Evolutionary conservation across 2,888 invertebrate species (phyloP).

Genomic region (Lasius fuliginosus): DNA sequence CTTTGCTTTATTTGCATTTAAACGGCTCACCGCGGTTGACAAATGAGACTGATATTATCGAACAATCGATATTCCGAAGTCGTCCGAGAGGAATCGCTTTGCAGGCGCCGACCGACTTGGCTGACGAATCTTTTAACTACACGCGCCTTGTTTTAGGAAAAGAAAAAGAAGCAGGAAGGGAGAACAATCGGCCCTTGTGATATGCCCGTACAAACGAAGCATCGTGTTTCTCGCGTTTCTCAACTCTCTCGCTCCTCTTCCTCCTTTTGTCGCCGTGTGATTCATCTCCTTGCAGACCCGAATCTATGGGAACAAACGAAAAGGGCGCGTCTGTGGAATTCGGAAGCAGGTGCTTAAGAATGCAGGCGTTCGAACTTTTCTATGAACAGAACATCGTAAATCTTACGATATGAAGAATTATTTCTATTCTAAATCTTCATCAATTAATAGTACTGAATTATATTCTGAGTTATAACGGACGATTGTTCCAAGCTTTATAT

Average conservation of each 20-base stretch:
- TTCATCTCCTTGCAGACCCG: conserved; percentile 60
- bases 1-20: conserved; percentile 82
- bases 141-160: conserved; percentile 70
- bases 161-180: conserved; percentile 58
- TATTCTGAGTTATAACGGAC: background rate
- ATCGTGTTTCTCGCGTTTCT: conserved; percentile 73
- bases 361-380: background rate
- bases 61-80: conserved; percentile 81
- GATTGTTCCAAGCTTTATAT: background rate
- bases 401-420: background rate
- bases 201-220: conserved; percentile 74
- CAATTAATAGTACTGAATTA: background rate
- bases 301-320: conserved; percentile 70
- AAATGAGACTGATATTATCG: conserved; percentile 84
- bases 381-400: background rate
- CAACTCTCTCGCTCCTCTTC: conserved; percentile 53
- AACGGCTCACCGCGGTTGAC: conserved; percentile 80
- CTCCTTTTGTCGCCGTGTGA: conserved; percentile 59
- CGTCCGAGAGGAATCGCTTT: conserved; percentile 73
- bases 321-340: conserved; percentile 15
- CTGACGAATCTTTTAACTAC: conserved; percentile 78
- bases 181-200: conserved; percentile 77
- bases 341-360: conserved; percentile 25
- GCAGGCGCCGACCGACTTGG: conserved; percentile 67
- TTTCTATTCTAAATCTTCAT: background rate